Base-by-base conservation (phyloP, 1,140 invertebrate genomes). In the Cydia fagiglandana region DNA sequence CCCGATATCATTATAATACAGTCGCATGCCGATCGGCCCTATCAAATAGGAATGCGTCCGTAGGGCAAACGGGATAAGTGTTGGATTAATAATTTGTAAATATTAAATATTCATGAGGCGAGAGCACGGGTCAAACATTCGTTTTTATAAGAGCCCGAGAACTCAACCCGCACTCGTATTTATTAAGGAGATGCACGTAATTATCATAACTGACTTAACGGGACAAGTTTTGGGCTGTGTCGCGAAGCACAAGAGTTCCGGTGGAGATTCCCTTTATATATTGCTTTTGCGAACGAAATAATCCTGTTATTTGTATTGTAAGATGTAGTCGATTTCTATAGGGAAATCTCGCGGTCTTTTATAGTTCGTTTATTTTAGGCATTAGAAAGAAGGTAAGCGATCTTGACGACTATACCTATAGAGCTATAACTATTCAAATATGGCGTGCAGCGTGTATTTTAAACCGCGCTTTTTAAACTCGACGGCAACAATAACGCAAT, bases 31-130 rank as follows among this genome's bases (percentile, higher is more conserved):
- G 77, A 78, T 78, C 76, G 61, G 76, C 64, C 78, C 82, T 83
- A 84, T 87, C 84, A 76, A 68, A 77, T 75, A 79, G 81, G 86
- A 86, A 88, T 89, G 86, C 83, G 79, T 73, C 61, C 70, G 73
- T 78, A 78, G 66, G 66, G 76, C 80, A 76, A 79, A 75, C 79
- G 79, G 82, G 83, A 90, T 87, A 84, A 86, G 83, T 85, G 87
- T 89, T 87, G 87, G 87, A 90, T 88, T 89, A 90, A 90, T 91
- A 92, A 90, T 91, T 91, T 92, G 88, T 91, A 87, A 92, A 91
- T 90, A 90, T 91, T 91, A 89, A 87, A 90, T 92, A 91, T 92
- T 90, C 88, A 92, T 90, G 87, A 92, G 86, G 24, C 73, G 81
- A 78, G 82, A 84, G 85, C 85, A 87, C 83, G 85, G 86, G 88